These are phyloP conservation scores for Coreoperca whiteheadi DNA, from an alignment of 2,113 vertebrate genomes.

Conservation along the genomic window DNA sequence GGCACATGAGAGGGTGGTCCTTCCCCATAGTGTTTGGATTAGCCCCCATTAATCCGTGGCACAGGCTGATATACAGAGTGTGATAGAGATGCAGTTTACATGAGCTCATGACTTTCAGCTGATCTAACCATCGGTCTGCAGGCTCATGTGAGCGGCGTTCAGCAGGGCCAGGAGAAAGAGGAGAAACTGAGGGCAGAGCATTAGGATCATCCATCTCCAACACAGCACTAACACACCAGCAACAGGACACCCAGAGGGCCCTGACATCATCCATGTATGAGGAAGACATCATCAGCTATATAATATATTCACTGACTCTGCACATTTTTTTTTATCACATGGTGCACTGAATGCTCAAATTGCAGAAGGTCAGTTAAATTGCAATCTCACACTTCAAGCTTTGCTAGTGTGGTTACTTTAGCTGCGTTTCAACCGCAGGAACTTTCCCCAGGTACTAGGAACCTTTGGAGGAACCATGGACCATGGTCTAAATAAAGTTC, in stretches of 20 bases:
- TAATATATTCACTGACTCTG: not conserved
- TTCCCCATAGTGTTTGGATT: conserved; percentile 52
- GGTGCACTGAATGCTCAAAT: not conserved
- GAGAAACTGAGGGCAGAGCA: not conserved
- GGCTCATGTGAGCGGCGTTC: conserved; percentile 10
- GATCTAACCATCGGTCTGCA: conserved; percentile 42
- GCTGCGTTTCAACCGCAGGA: too few species aligned
- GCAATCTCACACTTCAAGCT: conserved; percentile 2
- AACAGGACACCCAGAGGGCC: not conserved
- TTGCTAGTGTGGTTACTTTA: not conserved
- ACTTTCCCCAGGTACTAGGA: too few species aligned
- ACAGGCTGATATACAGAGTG: conserved; percentile 4
- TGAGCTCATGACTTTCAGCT: conserved; percentile 60
- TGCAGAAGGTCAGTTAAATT: not conserved
- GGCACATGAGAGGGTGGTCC: conserved; percentile 39
- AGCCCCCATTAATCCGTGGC: conserved; percentile 11
- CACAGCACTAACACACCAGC: conserved; percentile 6
- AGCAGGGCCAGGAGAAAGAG: not conserved
- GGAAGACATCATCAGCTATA: not conserved
- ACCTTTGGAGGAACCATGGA: too few species aligned
- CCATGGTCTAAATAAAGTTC: too few species aligned
- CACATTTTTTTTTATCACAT: conserved; percentile 25
- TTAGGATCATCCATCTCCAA: conserved; percentile 1
- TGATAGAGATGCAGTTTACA: conserved; percentile 55
- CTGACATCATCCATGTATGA: not conserved